Evolutionary conservation across 2,797 vertebrate genomes (phyloP), one percentile per base, ranked within the genome.

Genomic region (Rhinella marina): DNA sequence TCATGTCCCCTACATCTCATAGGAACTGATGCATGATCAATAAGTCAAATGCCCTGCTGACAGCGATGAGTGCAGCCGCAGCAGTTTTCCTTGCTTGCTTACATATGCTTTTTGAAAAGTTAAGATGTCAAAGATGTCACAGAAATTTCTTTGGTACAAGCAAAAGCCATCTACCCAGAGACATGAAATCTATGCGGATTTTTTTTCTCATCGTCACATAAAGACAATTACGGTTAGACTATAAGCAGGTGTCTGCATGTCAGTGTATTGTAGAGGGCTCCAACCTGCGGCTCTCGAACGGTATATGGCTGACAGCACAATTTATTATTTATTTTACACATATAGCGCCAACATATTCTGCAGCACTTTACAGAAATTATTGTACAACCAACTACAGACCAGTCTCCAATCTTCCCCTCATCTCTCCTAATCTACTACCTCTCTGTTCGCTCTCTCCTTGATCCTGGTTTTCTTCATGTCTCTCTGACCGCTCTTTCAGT

Each of bases 31-130:
- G 19, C 32, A 76, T 72, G 52, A 76, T 76, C 73, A 52, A 76
- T 76, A 76, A 76, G 13, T 52, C 41, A 50, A 32, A 52, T 50
- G 41, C 73, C 48, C 11, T 2, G 2, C 48, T 52, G 52, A 76
- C 73, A 50, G 21, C 11, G 0, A 76, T 50, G 48, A 52, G 41
- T 76, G 73, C 41, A 5, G 21, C 21, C 12, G 48, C 21, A 76
- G 73, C 41, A 76, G 19, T 14, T 76, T 52, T 10, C 21, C 48
- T n/a, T 52, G 5, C 21, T 50, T 61, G 77, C 77, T 61, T 80
- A 80, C 77, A 32, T 57, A 61, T 29, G 56, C 56, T 61, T 57
- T 80, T 80, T 80, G 75, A 59, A 59, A 80, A 80, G n/a, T 57
- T 57, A 29, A 57, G 54, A 79, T 56, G 32, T 48, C 76, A 73